Conservation (phyloP, 2,797 vertebrate genomes). For the Macrochelys suwanniensis region DNA sequence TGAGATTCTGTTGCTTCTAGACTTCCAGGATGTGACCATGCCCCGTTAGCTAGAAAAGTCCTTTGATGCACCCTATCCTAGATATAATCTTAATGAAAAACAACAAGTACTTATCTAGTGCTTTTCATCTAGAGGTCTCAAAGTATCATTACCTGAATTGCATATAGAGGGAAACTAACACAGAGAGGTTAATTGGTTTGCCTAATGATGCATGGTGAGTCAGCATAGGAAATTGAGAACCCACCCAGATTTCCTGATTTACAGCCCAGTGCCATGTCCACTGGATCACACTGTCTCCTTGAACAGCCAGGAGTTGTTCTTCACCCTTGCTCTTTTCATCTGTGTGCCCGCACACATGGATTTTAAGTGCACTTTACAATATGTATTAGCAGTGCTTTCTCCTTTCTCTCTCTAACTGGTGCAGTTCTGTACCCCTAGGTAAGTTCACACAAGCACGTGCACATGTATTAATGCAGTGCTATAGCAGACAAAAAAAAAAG, state of each 20-base stretch:
- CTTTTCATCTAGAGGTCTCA: neutral
- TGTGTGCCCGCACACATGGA: neutral
- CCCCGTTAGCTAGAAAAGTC: neutral
- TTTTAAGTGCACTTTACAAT: neutral
- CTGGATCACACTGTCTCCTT: neutral
- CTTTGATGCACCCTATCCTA: neutral
- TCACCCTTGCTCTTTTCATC: neutral
- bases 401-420: neutral
- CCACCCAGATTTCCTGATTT: neutral
- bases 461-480: neutral
- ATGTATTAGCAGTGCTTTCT: neutral
- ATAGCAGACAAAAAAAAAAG: too few species aligned
- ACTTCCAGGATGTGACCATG: fast-evolving
- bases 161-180: neutral
- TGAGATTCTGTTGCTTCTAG: neutral
- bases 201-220: neutral
- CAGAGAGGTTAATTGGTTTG: neutral
- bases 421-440: too few species aligned
- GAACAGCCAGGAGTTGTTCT: neutral
- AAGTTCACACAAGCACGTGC: neutral
- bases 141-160: neutral
- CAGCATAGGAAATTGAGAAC: neutral
- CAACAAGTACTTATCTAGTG: neutral
- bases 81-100: neutral
- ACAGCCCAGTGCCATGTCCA: conserved; percentile 7